Evolutionary conservation across 2,797 vertebrate species (phyloP).

Genomic region (Danio albolineatus): DNA sequence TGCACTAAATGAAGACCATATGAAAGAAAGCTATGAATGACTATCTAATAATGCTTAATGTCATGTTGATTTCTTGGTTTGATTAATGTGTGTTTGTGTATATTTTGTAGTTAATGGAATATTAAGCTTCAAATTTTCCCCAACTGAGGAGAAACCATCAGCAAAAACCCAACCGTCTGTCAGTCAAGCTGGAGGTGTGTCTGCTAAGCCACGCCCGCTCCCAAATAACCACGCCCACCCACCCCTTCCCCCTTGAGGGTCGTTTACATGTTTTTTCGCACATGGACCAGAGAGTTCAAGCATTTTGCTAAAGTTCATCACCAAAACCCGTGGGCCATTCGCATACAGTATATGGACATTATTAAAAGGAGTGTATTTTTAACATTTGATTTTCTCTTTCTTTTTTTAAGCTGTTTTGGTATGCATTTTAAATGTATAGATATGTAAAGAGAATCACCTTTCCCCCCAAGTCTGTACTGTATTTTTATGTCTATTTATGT

Average conservation of each 20-base stretch:
- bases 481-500: constrained; percentile 82
- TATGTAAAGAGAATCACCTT: constrained; percentile 72
- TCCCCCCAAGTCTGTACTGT: constrained; percentile 75
- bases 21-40: neutral
- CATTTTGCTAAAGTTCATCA: constrained; percentile 78
- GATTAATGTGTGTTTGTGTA: constrained; percentile 50
- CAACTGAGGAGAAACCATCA: constrained; percentile 60
- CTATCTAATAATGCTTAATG: neutral
- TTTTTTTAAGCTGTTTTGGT: constrained; percentile 83
- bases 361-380: constrained; percentile 75
- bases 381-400: constrained; percentile 64
- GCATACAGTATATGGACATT: constrained; percentile 74
- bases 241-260: constrained; percentile 64
- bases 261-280: constrained; percentile 68
- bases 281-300: constrained; percentile 77
- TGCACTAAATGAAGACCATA: neutral
- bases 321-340: constrained; percentile 73
- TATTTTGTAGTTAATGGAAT: constrained; percentile 76
- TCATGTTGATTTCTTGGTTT: neutral
- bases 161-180: constrained; percentile 66
- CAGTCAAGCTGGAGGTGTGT: constrained; percentile 39
- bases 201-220: constrained; percentile 33
- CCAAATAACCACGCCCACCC: constrained; percentile 63
- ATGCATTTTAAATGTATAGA: constrained; percentile 83
- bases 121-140: constrained; percentile 62